Percentiles rank a stretch among this genome's conserved stretches.
phyloP scores from a whole-genome alignment of 2,888 invertebrate species.

The Ceratothoa steindachneri region DNA sequence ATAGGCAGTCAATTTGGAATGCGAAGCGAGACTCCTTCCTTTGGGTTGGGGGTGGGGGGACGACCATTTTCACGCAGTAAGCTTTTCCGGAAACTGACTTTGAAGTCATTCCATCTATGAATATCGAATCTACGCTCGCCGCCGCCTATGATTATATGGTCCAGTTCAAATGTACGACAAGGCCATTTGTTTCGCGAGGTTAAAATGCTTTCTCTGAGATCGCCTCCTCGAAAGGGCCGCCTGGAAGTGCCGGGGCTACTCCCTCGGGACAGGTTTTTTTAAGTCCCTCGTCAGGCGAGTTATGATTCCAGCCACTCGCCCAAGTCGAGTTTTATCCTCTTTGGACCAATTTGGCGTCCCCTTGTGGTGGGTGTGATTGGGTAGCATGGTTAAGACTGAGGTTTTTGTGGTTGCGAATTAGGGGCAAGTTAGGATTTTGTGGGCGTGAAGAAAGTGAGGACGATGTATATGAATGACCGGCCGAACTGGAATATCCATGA shows the following conservation, averaged over 20 bases:
- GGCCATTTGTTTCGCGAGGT: background rate
- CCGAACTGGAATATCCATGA: no score
- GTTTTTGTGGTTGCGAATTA: no score
- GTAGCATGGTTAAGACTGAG: no score
- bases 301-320: background rate
- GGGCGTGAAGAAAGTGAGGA: no score
- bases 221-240: background rate
- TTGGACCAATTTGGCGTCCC: no score
- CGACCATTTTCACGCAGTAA: background rate
- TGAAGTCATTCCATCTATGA: background rate
- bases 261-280: background rate
- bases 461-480: no score
- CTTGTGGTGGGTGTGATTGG: no score
- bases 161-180: background rate
- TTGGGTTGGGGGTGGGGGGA: no score
- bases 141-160: background rate
- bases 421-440: no score
- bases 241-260: background rate
- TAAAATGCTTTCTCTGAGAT: background rate
- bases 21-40: background rate
- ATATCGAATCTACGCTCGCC: background rate
- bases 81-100: background rate
- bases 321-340: no score
- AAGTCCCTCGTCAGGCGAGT: background rate
- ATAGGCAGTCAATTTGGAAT: background rate